Evolutionary conservation across 2,797 vertebrate genomes (phyloP), one percentile per base, ranked within the genome.

Genomic region (Semaprochilodus insignis): DNA sequence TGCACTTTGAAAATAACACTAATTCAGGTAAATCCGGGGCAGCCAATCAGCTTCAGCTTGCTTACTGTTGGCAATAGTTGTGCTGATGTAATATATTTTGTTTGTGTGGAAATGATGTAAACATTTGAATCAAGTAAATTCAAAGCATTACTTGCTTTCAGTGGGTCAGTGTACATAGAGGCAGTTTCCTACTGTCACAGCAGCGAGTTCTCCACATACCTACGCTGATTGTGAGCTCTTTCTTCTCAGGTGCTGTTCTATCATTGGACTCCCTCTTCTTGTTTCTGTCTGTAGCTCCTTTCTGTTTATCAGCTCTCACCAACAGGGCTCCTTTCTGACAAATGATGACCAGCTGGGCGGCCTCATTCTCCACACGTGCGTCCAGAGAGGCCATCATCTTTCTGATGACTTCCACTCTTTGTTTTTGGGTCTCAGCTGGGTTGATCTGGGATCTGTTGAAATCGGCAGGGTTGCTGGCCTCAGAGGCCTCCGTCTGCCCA

Each of bases 371-470:
- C 8, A 93, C 80, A 4, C 93, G 90, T 17, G 88, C 89, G 40
- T 82, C 86, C 23, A 96, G 92, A 57, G 90, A 85, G 5, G 77
- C 74, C 0, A 92, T 94, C 0, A 89, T 91, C 5, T 25, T 78
- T 0, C 88, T 89, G 59, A 96, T 85, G 7, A 90, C 89, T 81
- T 90, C 90, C 27, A 94, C 83, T 81, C 54, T 88, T 10, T 91
- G 91, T 76, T 51, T 85, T 57, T 74, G 74, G 76, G 73, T 25
- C 31, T 73, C 36, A 2, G 44, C 73, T 31, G 11, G 55, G 23
- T 10, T 3, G 6, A 69, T 66, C 27, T 34, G 54, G 63, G 60
- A 71, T 17, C 69, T 40, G 51, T 27, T 83, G 34, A 40, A 36
- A 73, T 79, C 71, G 48, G 62, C 66, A 21, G 52, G 36, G 67